phyloP scores from a whole-genome alignment of 2,888 invertebrate genomes.

The Drosophila paucipuncta region DNA sequence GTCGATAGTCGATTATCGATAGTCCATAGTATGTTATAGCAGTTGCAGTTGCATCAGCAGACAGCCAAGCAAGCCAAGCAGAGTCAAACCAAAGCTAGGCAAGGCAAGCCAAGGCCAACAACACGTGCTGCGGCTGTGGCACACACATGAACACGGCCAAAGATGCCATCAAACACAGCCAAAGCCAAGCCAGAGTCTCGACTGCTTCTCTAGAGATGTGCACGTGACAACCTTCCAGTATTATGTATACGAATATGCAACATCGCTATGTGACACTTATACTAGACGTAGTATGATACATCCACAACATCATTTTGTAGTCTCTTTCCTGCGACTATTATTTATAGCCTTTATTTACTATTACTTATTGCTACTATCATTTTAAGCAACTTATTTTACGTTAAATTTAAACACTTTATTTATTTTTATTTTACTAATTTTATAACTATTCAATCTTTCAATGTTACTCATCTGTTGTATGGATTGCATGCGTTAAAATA shows the following conservation, averaged over 20 bases:
- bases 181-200: constrained; percentile 5
- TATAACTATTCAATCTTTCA: not conserved
- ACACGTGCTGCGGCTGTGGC: constrained; percentile 64
- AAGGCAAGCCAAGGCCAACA: constrained; percentile 58
- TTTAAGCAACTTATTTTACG: not conserved
- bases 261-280: not conserved
- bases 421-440: not conserved
- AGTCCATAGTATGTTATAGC: constrained; percentile 22
- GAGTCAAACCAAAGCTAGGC: not conserved
- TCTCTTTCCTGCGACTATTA: not conserved
- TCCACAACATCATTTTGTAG: not conserved
- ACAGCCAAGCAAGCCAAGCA: constrained; percentile 4
- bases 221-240: not conserved
- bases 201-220: constrained; percentile 32
- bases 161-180: constrained; percentile 41
- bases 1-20: constrained; percentile 53
- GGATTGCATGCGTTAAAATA: no score
- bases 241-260: not conserved
- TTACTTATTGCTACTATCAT: not conserved
- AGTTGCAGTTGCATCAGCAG: constrained; percentile 32
- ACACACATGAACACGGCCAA: constrained; percentile 30
- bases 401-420: not conserved
- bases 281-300: not conserved
- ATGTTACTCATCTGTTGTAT: not conserved
- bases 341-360: not conserved